Conservation (phyloP, 2,113 vertebrate species). For the Melanocharis versteri region DNA sequence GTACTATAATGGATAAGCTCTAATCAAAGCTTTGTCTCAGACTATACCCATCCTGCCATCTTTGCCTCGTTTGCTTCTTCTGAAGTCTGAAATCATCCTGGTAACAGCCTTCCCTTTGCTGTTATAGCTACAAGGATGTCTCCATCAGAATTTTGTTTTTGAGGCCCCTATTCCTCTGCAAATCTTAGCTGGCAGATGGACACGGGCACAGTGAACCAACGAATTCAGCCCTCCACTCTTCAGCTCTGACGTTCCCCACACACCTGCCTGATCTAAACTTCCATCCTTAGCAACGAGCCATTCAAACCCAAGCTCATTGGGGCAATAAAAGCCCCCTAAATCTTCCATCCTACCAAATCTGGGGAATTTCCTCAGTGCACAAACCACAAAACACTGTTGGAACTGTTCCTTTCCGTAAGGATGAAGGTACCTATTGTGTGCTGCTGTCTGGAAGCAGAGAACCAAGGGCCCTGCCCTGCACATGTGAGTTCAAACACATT, state of each 20-base stretch:
- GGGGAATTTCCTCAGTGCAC: neutral
- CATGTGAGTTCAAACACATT: neutral
- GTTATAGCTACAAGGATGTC: neutral
- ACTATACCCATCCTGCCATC: neutral
- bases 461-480: neutral
- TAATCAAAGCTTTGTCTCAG: neutral
- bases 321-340: neutral
- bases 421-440: neutral
- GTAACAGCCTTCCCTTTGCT: neutral
- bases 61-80: neutral
- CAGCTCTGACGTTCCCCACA: neutral
- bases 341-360: neutral
- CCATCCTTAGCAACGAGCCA: neutral
- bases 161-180: neutral
- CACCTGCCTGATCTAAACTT: neutral
- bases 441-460: neutral
- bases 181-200: neutral
- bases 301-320: neutral
- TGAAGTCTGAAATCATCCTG: neutral
- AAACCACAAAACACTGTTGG: neutral
- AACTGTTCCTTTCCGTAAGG: neutral
- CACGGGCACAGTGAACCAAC: neutral
- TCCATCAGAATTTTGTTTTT: neutral
- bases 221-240: neutral
- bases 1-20: neutral